A percentile compares a stretch with the other conserved stretches of the same genome.
Evolutionary conservation across 2,888 invertebrate genomes (phyloP).

Genomic region (Monopis laevigella): DNA sequence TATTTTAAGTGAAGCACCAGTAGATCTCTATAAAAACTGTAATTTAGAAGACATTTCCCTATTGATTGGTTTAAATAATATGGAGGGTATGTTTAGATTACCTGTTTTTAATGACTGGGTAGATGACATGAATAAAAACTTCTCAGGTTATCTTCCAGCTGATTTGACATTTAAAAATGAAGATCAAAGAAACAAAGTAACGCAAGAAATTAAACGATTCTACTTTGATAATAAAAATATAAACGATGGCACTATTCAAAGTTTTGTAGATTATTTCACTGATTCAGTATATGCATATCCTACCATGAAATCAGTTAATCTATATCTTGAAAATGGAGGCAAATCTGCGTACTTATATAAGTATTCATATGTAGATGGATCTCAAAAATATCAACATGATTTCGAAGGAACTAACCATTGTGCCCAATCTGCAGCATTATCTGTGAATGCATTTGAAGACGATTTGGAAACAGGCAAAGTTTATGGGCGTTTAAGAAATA

Average conservation of each 20-base stretch:
- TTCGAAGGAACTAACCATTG: slow-evolving; percentile 10
- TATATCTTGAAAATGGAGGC: slow-evolving; percentile 8
- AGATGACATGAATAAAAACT: slow-evolving; percentile 9
- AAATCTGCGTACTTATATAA: slow-evolving; percentile 10
- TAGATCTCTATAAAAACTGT: slow-evolving; percentile 11
- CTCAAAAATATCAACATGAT: neutral
- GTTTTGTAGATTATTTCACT: slow-evolving; percentile 17
- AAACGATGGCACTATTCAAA: slow-evolving; percentile 2
- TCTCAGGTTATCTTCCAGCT: slow-evolving; percentile 11
- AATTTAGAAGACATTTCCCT: slow-evolving; percentile 8
- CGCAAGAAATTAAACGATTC: slow-evolving; percentile 8
- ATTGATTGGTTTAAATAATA: slow-evolving; percentile 11
- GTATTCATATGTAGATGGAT: slow-evolving; percentile 11
- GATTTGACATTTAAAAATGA: slow-evolving; percentile 10
- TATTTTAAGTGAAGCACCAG: slow-evolving; percentile 8
- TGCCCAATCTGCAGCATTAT: slow-evolving; percentile 10
- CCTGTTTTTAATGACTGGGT: slow-evolving; percentile 6
- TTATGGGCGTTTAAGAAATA: too few relatives aligned
- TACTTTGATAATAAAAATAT: slow-evolving; percentile 12
- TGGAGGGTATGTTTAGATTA: slow-evolving; percentile 13
- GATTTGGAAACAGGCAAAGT: too few relatives aligned
- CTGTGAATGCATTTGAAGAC: slow-evolving; percentile 2
- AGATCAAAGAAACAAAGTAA: slow-evolving; percentile 8
- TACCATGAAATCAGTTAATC: neutral
- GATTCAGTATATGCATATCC: slow-evolving; percentile 27